Evolutionary conservation across 2,113 vertebrate genomes (phyloP), one percentile per base, ranked within the genome.

Genomic region (Pseudopipra pipra): DNA sequence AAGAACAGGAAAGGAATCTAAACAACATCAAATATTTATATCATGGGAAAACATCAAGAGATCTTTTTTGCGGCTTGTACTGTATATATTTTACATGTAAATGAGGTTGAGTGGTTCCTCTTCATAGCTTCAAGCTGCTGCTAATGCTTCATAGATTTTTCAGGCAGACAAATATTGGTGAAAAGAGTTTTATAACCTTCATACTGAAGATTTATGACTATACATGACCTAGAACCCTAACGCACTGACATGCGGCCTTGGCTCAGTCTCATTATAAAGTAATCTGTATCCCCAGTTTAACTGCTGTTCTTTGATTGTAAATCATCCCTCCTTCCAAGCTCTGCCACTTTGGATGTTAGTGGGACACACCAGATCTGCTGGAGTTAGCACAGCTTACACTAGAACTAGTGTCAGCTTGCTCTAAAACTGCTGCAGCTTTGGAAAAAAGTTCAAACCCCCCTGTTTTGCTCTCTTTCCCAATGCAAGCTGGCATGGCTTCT

Each of bases 21-120:
- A 97, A 97, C 92, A 96, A 73, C 88, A 96, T 97, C 89, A 98
- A 98, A 97, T 96, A 97, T 96, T 97, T 94, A 97, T 91, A 95
- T 93, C 58, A 51, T 82, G 92, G 95, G 95, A 95, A 96, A 94
- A 95, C 79, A 95, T 93, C 94, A 96, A 88, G 85, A 80, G 93
- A 89, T 37, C 84, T 93, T 93, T 97, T 93, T 65, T 76, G 85
- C 33, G 10, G 83, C 58, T 85, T 88, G 61, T 65, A 66, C 90
- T 82, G 91, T 95, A 95, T 91, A 92, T 81, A 93, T 88, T 96
- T 94, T 89, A 90, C 89, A 93, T 96, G 81, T 85, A 92, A 97
- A 96, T 96, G 93, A 94, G 87, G 68, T 80, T 89, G 89, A 95
- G 78, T 87, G 78, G 89, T 62, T 87, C 78, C 70, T 95, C 87